Conservation (phyloP, 2,113 vertebrate genomes). For the Seriola dumerili region DNA sequence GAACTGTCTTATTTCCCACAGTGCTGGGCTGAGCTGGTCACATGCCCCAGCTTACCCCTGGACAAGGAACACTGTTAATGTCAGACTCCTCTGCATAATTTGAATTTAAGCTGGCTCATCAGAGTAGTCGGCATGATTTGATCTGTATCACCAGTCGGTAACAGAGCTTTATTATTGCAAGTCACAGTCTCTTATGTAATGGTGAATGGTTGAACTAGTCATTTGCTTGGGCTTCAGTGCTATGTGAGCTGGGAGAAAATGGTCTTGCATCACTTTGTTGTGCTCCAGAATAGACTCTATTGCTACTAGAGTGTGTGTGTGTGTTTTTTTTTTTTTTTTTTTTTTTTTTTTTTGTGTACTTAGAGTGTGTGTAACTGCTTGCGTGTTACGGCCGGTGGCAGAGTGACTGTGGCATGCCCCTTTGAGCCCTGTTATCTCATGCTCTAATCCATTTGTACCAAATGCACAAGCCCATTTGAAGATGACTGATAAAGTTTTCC, state of each 20-base stretch:
- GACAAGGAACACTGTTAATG: slow-evolving; percentile 29
- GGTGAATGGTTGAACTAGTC: slow-evolving; percentile 10
- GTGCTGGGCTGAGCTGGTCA: slow-evolving; percentile 69
- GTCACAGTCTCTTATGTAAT: slow-evolving; percentile 21
- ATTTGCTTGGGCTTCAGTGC: neutral
- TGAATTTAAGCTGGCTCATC: slow-evolving; percentile 20
- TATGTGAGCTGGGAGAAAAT: slow-evolving; percentile 26
- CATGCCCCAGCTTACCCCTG: slow-evolving; percentile 74
- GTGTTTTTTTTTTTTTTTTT: neutral
- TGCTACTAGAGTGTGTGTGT: neutral
- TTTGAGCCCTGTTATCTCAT: slow-evolving; percentile 51
- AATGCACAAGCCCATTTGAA: slow-evolving; percentile 28
- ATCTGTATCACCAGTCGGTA: neutral
- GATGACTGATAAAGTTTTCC: slow-evolving; percentile 48
- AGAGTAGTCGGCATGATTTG: slow-evolving; percentile 3
- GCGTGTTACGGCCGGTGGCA: slow-evolving; percentile 12
- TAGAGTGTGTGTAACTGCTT: neutral
- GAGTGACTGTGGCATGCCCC: slow-evolving; percentile 28
- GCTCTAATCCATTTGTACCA: slow-evolving; percentile 21
- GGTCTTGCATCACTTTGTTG: slow-evolving; percentile 38
- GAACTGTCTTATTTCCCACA: slow-evolving; percentile 44
- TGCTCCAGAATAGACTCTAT: slow-evolving; percentile 12
- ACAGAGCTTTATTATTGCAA: slow-evolving; percentile 30
- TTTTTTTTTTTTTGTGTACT: neutral
- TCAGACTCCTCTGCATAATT: slow-evolving; percentile 13